phyloP scores from a whole-genome alignment of 2,797 vertebrate species.

The Neomorphus geoffroyi region DNA sequence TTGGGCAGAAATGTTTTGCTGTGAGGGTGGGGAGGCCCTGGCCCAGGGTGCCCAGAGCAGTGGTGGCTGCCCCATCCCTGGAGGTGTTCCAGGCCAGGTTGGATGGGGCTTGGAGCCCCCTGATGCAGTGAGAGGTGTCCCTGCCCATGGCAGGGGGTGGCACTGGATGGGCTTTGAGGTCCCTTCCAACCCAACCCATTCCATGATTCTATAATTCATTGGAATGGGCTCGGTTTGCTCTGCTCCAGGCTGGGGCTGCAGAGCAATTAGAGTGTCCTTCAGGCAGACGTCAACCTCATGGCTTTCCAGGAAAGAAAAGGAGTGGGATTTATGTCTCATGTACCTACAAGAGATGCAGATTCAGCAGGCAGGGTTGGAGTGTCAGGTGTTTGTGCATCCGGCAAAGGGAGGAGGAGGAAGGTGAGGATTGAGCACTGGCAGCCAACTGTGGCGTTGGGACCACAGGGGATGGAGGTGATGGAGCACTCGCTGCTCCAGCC shows the following conservation, averaged over 20 bases:
- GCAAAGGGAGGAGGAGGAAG: not conserved
- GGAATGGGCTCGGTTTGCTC: not conserved
- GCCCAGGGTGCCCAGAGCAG: no score
- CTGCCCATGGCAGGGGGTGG: no score
- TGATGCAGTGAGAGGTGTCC: no score
- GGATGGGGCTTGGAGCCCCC: no score
- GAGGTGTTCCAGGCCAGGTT: no score
- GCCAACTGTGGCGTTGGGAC: fast-evolving
- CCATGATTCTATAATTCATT: not conserved
- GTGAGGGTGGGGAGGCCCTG: no score
- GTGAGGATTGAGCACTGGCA: not conserved
- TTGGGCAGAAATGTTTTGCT: no score
- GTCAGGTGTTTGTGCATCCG: fast-evolving
- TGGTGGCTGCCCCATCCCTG: no score
- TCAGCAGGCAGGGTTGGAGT: not conserved
- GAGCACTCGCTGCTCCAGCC: not conserved
- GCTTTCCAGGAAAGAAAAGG: not conserved
- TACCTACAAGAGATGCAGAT: not conserved
- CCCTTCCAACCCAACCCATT: no score
- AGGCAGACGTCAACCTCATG: not conserved
- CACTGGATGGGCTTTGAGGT: no score
- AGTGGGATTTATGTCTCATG: not conserved
- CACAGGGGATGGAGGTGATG: not conserved
- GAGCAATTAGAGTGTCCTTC: not conserved
- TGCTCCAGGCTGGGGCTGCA: not conserved